Percentiles rank a stretch among this genome's conserved stretches.
Conservation (phyloP, 2,113 vertebrate genomes). For the Ptyas mucosa region DNA sequence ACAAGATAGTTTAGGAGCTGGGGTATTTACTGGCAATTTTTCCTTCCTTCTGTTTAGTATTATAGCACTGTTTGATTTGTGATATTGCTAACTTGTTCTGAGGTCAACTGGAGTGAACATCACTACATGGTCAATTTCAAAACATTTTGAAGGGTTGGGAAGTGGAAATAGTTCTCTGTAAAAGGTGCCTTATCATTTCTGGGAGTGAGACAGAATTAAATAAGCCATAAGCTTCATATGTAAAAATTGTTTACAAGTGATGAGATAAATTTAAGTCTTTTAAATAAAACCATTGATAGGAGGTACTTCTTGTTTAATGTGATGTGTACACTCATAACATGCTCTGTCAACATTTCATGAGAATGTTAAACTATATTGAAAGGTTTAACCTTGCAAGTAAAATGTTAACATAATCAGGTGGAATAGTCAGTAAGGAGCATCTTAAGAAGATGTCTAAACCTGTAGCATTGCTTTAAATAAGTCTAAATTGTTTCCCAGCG, state of each 20-base stretch:
- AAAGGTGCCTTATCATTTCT: background rate
- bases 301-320: background rate
- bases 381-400: conserved; percentile 48
- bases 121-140: background rate
- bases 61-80: background rate
- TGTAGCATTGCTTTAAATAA: conserved; percentile 6
- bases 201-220: background rate
- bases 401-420: conserved; percentile 46
- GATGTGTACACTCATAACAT: background rate
- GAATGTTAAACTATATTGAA: background rate
- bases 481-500: accelerated
- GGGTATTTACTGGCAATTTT: background rate
- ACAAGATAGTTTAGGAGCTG: background rate
- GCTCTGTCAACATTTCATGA: background rate
- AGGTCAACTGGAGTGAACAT: background rate
- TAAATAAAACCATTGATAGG: conserved; percentile 31
- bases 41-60: background rate
- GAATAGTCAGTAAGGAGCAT: conserved; percentile 39
- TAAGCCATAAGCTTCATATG: conserved; percentile 47
- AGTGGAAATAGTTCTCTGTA: background rate
- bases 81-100: background rate
- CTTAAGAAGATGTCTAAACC: conserved; percentile 32
- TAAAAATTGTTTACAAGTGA: conserved; percentile 29
- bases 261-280: conserved; percentile 51
- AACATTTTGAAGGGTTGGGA: background rate